Conservation (phyloP, 2,113 vertebrate species). For the Calypte anna region DNA sequence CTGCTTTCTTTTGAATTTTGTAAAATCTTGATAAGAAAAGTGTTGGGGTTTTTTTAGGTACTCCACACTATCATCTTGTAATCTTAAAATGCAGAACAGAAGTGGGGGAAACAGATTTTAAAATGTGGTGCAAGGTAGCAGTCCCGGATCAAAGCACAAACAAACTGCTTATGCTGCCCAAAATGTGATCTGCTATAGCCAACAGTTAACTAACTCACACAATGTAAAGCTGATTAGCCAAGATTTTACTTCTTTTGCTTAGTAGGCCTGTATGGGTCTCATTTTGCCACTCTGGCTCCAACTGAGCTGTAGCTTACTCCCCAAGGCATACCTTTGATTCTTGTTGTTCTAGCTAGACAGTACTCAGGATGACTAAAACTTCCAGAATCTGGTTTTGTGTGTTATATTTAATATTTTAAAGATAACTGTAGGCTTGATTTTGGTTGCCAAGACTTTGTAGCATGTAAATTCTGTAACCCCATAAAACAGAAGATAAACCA, state of each 20-base stretch:
- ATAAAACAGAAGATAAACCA: conserved; percentile 14
- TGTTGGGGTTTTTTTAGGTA: not conserved
- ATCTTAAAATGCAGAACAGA: not conserved
- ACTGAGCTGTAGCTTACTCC: not conserved
- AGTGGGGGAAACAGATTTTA: not conserved
- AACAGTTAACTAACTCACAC: not conserved
- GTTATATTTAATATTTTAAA: conserved; percentile 4
- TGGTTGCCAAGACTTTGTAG: conserved; percentile 28
- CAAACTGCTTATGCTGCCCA: not conserved
- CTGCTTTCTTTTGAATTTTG: not conserved
- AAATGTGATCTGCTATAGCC: not conserved
- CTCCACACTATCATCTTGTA: not conserved
- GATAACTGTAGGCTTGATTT: not conserved
- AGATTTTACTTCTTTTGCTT: not conserved
- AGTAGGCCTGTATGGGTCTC: not conserved
- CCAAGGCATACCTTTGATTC: not conserved
- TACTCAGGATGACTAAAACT: not conserved
- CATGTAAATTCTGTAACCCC: conserved; percentile 13
- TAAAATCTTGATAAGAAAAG: not conserved
- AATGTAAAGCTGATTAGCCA: not conserved
- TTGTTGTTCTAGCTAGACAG: not conserved
- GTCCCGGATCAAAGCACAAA: not conserved
- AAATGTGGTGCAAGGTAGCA: not conserved
- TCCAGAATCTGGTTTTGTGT: not conserved
- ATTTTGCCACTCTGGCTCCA: not conserved